Conservation (phyloP, 1,140 invertebrate species). For the Scaptomyza montana region DNA sequence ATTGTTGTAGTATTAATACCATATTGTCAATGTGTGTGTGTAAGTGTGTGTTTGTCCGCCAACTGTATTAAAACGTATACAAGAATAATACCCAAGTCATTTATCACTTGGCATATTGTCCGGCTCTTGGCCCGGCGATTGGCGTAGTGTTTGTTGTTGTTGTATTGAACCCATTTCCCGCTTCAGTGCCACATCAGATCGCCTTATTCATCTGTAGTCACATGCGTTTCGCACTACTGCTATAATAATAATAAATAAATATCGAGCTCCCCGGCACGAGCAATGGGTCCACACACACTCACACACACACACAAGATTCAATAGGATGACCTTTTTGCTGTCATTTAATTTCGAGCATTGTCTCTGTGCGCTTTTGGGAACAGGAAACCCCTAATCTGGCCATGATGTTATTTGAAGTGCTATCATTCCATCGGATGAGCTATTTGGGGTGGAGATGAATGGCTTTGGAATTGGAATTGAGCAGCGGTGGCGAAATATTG, state of each 20-base stretch:
- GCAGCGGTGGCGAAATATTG: constrained; percentile 41
- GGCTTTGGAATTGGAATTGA: constrained; percentile 66
- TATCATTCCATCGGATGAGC: constrained; percentile 62
- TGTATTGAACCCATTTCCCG: constrained; percentile 78
- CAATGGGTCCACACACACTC: constrained; percentile 43
- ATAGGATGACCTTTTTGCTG: constrained; percentile 79
- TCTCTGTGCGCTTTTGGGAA: constrained; percentile 72
- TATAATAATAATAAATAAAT: constrained; percentile 76
- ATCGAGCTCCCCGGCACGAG: constrained; percentile 60
- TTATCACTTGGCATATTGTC: constrained; percentile 84
- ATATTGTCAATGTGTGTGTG: constrained; percentile 25
- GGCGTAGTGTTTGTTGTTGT: constrained; percentile 51
- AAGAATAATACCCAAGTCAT: constrained; percentile 75
- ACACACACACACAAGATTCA: constrained; percentile 44
- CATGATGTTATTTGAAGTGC: constrained; percentile 78
- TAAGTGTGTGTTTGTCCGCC: constrained; percentile 34
- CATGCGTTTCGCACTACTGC: constrained; percentile 63
- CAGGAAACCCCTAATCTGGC: constrained; percentile 83
- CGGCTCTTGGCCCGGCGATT: constrained; percentile 72
- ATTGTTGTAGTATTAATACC: constrained; percentile 40
- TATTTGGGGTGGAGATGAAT: constrained; percentile 22
- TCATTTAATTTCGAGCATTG: constrained; percentile 83
- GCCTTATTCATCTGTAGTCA: constrained; percentile 36
- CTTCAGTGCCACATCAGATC: constrained; percentile 66
- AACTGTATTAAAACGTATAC: constrained; percentile 59